Conservation (phyloP, 2,797 vertebrate species). For the Brachyalestes nurse region DNA sequence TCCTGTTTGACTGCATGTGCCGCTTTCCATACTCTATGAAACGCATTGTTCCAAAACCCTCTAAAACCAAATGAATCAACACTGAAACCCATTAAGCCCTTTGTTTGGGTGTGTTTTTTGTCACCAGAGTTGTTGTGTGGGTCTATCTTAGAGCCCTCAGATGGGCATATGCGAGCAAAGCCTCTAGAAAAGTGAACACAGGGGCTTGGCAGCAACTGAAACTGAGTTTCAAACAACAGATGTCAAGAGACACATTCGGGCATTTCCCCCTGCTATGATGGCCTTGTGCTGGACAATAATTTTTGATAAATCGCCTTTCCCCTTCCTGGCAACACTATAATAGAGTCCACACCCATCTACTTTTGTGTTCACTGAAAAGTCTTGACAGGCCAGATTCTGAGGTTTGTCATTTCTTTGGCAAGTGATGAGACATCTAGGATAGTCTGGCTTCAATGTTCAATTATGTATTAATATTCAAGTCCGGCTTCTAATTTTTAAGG, state of each 20-base stretch:
- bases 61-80: conserved; percentile 64
- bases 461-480: background rate
- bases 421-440: background rate
- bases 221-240: conserved; percentile 33
- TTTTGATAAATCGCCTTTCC: conserved; percentile 16
- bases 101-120: conserved; percentile 59
- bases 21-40: conserved; percentile 70
- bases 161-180: conserved; percentile 64
- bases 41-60: conserved; percentile 66
- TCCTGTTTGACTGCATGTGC: conserved; percentile 55
- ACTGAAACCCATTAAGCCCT: conserved; percentile 71
- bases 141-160: conserved; percentile 61
- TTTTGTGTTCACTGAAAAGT: conserved; percentile 15
- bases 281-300: background rate
- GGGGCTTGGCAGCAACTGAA: background rate
- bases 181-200: conserved; percentile 13
- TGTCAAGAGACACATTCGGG: conserved; percentile 18
- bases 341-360: conserved; percentile 1
- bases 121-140: conserved; percentile 62
- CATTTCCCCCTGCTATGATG: conserved; percentile 23
- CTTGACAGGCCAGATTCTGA: conserved; percentile 1
- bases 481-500: background rate
- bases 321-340: conserved; percentile 12
- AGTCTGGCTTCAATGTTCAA: background rate
- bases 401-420: conserved; percentile 25